Percentiles rank a stretch among this genome's conserved stretches.
Evolutionary conservation across 2,797 vertebrate species (phyloP).

Genomic region (Carapus acus): DNA sequence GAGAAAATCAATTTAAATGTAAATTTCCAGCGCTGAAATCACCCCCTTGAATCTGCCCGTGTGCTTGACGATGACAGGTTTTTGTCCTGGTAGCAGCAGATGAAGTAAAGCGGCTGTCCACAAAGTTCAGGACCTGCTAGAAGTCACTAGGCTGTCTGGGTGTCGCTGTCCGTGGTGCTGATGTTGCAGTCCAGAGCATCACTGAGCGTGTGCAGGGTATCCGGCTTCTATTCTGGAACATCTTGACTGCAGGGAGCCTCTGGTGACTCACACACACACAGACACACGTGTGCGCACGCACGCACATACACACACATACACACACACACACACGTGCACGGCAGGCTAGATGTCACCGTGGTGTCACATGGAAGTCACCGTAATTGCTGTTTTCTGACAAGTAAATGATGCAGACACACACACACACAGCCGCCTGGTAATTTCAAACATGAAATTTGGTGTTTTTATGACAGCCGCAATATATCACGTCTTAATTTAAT

Average conservation of each 20-base stretch:
- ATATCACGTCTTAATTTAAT: not conserved
- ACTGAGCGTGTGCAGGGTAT: no score
- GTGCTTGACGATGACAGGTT: no score
- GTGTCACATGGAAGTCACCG: slow-evolving; percentile 46
- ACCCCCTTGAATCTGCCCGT: no score
- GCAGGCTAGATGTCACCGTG: slow-evolving; percentile 40
- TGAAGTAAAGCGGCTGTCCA: no score
- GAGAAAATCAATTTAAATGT: no score
- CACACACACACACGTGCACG: slow-evolving; percentile 44
- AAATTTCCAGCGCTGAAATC: no score
- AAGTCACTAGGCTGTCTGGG: not conserved
- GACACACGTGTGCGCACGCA: slow-evolving; percentile 43
- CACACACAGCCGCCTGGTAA: slow-evolving; percentile 32
- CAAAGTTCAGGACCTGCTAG: not conserved
- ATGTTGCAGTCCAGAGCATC: slow-evolving; percentile 16
- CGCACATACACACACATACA: slow-evolving; percentile 45
- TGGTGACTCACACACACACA: slow-evolving; percentile 44
- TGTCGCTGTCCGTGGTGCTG: not conserved
- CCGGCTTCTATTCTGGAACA: no score
- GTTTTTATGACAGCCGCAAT: slow-evolving; percentile 13
- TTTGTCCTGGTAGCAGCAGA: no score
- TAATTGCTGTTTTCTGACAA: slow-evolving; percentile 49
- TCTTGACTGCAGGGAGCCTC: slow-evolving; percentile 4
- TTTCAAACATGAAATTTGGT: slow-evolving; percentile 22
- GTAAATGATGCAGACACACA: slow-evolving; percentile 43